These are phyloP conservation scores for Camponotus floridanus DNA, from an alignment of 1,140 invertebrate genomes.

Conservation along the genomic window DNA sequence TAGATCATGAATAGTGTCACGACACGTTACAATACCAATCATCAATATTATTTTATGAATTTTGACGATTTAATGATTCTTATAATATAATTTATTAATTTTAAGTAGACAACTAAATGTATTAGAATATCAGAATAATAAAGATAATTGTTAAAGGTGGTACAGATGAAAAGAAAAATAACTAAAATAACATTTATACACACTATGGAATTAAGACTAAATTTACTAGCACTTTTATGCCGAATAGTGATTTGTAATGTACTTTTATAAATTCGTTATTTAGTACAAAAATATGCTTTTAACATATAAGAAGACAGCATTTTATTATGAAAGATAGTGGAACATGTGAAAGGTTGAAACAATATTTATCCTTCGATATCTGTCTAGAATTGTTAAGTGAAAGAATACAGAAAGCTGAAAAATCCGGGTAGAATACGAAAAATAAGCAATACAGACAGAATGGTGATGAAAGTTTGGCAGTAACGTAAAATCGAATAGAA, in stretches of 20 bases:
- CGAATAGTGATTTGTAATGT: background rate
- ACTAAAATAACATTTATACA: background rate
- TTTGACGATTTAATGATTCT: background rate
- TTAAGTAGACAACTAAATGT: background rate
- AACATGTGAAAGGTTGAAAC: conserved; percentile 15
- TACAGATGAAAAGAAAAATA: background rate
- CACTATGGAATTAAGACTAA: background rate
- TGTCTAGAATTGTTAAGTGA: conserved; percentile 23
- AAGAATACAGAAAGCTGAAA: conserved; percentile 10
- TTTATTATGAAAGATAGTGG: conserved; percentile 23
- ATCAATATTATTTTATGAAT: conserved; percentile 18
- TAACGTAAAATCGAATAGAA: conserved; percentile 46
- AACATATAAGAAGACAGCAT: background rate
- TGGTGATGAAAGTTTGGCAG: conserved; percentile 40
- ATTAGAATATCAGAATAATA: background rate
- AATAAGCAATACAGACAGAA: conserved; percentile 44
- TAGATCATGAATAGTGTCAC: conserved; percentile 20
- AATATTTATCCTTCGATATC: conserved; percentile 48
- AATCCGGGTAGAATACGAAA: conserved; percentile 18
- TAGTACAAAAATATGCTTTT: background rate
- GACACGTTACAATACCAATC: conserved; percentile 18
- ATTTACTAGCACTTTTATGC: background rate
- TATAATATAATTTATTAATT: background rate
- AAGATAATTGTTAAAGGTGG: background rate
- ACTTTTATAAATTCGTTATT: conserved; percentile 4